Base-by-base conservation (phyloP, 2,888 invertebrate species). In the Cyclophora punctaria region DNA sequence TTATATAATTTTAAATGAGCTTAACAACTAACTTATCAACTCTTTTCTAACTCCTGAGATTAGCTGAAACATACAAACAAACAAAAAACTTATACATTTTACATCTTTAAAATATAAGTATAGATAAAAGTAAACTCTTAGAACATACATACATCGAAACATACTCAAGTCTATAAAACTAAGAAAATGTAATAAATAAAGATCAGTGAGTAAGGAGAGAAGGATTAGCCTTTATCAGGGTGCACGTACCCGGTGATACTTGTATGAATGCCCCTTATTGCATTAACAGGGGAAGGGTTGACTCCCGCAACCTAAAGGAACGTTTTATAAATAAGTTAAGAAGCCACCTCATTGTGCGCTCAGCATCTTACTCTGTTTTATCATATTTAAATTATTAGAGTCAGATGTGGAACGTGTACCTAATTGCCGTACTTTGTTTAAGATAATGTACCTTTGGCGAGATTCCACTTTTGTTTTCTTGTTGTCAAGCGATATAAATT, bases 301-400 rank as follows among this genome's bases (percentile, higher is more conserved):
- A 64, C 67, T 68, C 73, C 69, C 70, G 71, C 63, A 69, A 61
- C 78, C 76, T 79, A 69, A 71, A 73, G 71, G 74, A 83, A 85
- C 83, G 85, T 86, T 88, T 84, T 83, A 83, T 87, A 88, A 88
- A 88, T 88, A 87, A 88, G 84, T 87, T 86, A 87, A 78, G 75
- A 66, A 69, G 64, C 77, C 76, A 80, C 84, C 83, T 80, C 77
- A 81, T 84, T 85, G 83, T 81, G 80, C 78, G 77, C 73, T 78
- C 74, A 56, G 69, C 80, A 73, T 80, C 80, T 78, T 73, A 82
- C 83, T 84, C 84, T 86, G 87, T 88, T 88, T 86, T 88, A 88
- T 88, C 87, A 88, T 87, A 88, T 88, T 88, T 87, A 88, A 88
- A 87, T 87, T 87, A 87, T 87, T 85, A 83, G 80, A 88, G 87